Conservation (phyloP, 2,797 vertebrate genomes). For the Hylomyscus alleni region DNA sequence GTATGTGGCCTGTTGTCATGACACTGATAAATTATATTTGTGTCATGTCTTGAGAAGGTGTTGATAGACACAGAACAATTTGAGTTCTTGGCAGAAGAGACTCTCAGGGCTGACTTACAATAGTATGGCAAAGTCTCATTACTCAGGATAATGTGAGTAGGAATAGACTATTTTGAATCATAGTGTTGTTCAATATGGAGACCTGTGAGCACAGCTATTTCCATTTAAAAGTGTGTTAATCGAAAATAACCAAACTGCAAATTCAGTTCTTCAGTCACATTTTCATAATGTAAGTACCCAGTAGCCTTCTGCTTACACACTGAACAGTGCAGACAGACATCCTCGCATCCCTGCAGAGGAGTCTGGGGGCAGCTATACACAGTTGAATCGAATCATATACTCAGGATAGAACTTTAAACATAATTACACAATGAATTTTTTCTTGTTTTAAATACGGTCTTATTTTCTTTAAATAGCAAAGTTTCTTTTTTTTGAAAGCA, state of each 20-base stretch:
- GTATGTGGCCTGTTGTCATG: not conserved
- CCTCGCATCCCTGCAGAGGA: not conserved
- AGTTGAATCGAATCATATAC: not conserved
- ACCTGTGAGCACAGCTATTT: not conserved
- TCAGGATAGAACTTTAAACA: not conserved
- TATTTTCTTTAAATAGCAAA: constrained; percentile 24
- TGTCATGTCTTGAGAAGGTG: constrained; percentile 6
- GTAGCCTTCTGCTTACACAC: not conserved
- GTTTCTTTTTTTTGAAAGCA: constrained; percentile 16
- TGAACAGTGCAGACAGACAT: not conserved
- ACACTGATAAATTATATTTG: not conserved
- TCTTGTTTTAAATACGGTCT: not conserved
- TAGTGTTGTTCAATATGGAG: not conserved
- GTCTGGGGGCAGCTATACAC: too few relatives aligned
- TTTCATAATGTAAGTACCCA: constrained; percentile 9
- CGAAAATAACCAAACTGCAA: constrained; percentile 50
- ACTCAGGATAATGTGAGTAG: not conserved
- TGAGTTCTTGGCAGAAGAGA: not conserved
- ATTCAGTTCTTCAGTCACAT: not conserved
- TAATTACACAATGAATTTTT: not conserved
- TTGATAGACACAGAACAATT: constrained; percentile 17
- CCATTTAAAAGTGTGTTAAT: constrained; percentile 42
- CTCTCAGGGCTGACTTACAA: not conserved
- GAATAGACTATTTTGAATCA: not conserved
- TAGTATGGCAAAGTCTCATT: not conserved